phyloP scores from a whole-genome alignment of 2,113 vertebrate species.

The Tamias sibiricus region DNA sequence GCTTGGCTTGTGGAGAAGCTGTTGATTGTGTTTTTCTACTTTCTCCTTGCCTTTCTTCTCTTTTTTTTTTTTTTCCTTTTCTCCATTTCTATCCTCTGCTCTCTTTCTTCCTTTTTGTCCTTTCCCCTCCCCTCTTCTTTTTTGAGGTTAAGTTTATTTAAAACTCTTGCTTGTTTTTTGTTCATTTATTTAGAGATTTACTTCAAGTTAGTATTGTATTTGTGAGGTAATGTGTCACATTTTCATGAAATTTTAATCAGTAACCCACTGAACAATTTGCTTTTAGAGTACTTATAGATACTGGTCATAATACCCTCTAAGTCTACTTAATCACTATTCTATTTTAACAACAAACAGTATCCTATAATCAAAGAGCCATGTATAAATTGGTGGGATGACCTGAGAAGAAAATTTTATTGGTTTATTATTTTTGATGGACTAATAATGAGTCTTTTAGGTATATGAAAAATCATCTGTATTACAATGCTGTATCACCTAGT shows the following conservation, averaged over 20 bases:
- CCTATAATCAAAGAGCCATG: background rate
- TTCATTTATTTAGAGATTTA: background rate
- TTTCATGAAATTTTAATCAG: constrained; percentile 55
- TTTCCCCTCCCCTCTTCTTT: background rate
- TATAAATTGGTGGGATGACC: constrained; percentile 3
- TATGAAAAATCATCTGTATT: constrained; percentile 38
- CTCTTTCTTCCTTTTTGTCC: background rate
- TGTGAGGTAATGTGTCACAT: background rate
- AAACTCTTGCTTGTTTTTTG: constrained; percentile 32
- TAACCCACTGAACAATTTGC: constrained; percentile 30
- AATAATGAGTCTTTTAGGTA: background rate
- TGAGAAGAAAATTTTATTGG: background rate
- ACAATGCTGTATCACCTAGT: background rate
- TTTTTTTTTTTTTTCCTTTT: background rate
- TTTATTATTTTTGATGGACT: constrained; percentile 49
- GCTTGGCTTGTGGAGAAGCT: background rate
- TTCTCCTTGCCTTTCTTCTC: background rate
- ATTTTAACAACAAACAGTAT: background rate
- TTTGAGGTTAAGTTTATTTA: background rate
- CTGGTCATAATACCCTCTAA: background rate
- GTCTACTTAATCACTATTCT: background rate
- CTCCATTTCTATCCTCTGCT: background rate
- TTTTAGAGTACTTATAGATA: background rate
- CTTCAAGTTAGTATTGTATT: background rate
- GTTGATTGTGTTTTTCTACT: background rate